Evolutionary conservation across 2,113 vertebrate species (phyloP).

Genomic region (Odocoileus hemionus): DNA sequence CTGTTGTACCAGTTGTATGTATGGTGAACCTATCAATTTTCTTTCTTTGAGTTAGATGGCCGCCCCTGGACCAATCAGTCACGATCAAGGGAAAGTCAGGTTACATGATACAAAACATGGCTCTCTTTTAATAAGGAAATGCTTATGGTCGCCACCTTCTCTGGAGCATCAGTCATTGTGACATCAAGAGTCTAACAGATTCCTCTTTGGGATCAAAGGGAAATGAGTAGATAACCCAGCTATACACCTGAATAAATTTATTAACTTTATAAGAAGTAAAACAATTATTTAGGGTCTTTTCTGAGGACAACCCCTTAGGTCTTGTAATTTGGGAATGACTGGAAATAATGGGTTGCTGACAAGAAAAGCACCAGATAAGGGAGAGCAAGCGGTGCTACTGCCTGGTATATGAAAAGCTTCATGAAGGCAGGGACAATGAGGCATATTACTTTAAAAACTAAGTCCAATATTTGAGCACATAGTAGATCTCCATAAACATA

Average conservation of each 20-base stretch:
- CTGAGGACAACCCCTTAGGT: neutral
- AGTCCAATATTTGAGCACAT: neutral
- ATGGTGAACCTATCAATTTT: neutral
- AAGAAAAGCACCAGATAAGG: neutral
- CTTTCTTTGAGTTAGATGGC: neutral
- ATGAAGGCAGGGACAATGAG: neutral
- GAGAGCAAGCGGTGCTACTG: neutral
- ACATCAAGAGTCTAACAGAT: neutral
- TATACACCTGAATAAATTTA: neutral
- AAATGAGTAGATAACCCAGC: neutral
- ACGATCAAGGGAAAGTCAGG: neutral
- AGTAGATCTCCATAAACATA: neutral
- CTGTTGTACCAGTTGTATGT: neutral
- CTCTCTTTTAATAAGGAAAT: neutral
- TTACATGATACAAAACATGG: neutral
- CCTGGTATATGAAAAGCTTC: neutral
- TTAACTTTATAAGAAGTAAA: neutral
- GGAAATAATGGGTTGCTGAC: neutral
- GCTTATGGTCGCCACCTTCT: neutral
- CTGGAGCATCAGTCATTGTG: neutral
- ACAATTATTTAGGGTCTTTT: neutral
- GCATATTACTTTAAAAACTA: neutral
- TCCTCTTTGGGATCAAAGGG: neutral
- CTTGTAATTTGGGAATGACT: neutral
- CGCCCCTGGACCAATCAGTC: neutral